Base-by-base conservation (phyloP, 2,888 invertebrate species). In the Mythimna pallens region DNA sequence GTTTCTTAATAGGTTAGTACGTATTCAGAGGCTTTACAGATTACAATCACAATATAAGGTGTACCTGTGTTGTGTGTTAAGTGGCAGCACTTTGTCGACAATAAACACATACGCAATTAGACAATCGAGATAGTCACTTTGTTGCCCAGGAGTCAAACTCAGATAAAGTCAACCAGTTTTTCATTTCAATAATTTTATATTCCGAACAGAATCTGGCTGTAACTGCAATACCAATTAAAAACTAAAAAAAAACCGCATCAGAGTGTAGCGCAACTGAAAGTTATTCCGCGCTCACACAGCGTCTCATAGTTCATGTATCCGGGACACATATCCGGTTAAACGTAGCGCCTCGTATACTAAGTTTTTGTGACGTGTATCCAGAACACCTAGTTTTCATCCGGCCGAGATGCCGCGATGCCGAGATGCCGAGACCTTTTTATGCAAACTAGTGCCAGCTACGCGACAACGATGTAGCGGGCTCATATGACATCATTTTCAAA, bases 361-460 rank as follows among this genome's bases (percentile, higher is more conserved):
- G 80, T 82, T 87, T 85, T 86, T 85, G 83, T 81, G 76, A 78
- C 85, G 68, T 77, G 76, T 79, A 85, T 86, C 70, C 83, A 77
- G 85, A 85, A 81, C 87, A 85, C 87, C 88, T 88, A 85, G 85
- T 87, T 87, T 83, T 84, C 84, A 85, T 85, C 76, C 83, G 81
- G 74, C 84, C 82, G 76, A 81, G 86, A 81, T 76, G 74, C 83
- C 81, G 76, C 80, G 86, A 80, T 77, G 75, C 83, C 81, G 75
- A 80, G 87, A 81, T 76, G 81, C 65, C 88, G 86, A 25, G 25
- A 87, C 88, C 87, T 87, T 87, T 86, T 87, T 87, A 87, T 87
- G 87, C 88, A 87, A 86, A 86, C 74, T 81, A 87, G 85, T 72
- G 72, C 73, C 61, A 74, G 85, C 74, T 78, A 64, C 66, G 65